Base-by-base conservation (phyloP, 1,140 invertebrate species). In the Apis dorsata region DNA sequence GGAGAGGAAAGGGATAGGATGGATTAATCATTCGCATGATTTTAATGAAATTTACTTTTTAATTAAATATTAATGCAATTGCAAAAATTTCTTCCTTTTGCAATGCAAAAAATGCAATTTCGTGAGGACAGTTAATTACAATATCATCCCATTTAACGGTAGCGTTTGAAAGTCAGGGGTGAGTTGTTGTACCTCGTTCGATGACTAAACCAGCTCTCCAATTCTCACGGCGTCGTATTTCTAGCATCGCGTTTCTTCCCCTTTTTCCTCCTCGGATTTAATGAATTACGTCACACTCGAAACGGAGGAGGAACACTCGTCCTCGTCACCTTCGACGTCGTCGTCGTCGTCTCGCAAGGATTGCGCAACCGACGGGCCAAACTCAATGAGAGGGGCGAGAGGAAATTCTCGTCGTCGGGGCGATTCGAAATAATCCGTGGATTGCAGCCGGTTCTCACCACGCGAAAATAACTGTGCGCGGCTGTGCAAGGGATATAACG, bases 401-500 rank as follows among this genome's bases (percentile, higher is more conserved):
- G 28, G 12, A 44, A 60, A 19, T n/a, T 12, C 44, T 15, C 9
- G 63, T 21, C 13, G 66, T 24, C 73, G n/a, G 1, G 28, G 44
- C 69, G 72, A 86, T 84, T 86, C 78, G 70, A 73, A 86, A 83
- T 78, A 84, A 88, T 86, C 78, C 84, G 62, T 73, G 62, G 81
- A 86, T 86, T 81, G 71, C 65, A 59, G 68, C 34, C 60, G 74
- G 84, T 74, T 71, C 57, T 71, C 74, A 59, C 57, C 65, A 73
- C 71, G 86, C 81, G 87, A 88, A 88, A 88, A 88, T 88, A 88
- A 88, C 87, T 76, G 60, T 44, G 63, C 71, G 68, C 69, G 69
- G 72, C 74, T 74, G 34, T 44, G 74, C 82, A 81, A 82, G 85
- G 82, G 79, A 88, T 88, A 88, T 80, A 88, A 88, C 76, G 83